These are phyloP conservation scores for Mus caroli DNA, from an alignment of 2,797 vertebrate species.

Conservation along the genomic window DNA sequence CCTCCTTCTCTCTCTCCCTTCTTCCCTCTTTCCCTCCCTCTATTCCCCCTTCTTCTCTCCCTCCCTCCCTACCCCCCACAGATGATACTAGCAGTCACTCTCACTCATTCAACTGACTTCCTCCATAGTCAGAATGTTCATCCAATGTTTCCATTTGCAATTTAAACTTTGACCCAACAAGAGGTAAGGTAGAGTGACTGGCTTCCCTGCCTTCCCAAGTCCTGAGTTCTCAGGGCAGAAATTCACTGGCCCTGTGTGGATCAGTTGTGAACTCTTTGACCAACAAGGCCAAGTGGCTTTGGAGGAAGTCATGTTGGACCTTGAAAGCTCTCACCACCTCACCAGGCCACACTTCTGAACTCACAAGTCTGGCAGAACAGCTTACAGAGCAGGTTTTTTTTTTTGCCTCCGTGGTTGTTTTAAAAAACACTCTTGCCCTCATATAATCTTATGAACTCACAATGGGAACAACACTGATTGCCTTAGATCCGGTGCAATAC, in stretches of 20 bases:
- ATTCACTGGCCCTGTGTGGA: not conserved
- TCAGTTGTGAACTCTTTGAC: not conserved
- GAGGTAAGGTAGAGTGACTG: not conserved
- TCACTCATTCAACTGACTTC: not conserved
- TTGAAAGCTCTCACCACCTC: accelerated
- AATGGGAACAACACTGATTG: not conserved
- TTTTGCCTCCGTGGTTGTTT: not conserved
- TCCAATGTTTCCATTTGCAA: not conserved
- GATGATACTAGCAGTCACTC: not conserved
- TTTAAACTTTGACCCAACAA: not conserved
- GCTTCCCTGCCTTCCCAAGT: not conserved
- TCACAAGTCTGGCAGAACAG: not conserved
- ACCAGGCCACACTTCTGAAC: not conserved
- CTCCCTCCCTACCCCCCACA: not conserved
- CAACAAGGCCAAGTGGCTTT: not conserved
- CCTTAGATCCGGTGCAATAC: not conserved
- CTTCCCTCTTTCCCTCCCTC: too few species aligned
- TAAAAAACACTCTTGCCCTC: not conserved
- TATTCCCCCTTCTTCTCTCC: too few species aligned
- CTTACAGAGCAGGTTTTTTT: not conserved
- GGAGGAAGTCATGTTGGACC: not conserved
- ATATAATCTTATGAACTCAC: not conserved
- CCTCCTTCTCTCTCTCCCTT: too few species aligned
- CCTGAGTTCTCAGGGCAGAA: not conserved
- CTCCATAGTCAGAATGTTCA: not conserved